A percentile compares a stretch with the other conserved stretches of the same genome.
Conservation (phyloP, 2,888 invertebrate genomes). For the Prenolepis imparis region DNA sequence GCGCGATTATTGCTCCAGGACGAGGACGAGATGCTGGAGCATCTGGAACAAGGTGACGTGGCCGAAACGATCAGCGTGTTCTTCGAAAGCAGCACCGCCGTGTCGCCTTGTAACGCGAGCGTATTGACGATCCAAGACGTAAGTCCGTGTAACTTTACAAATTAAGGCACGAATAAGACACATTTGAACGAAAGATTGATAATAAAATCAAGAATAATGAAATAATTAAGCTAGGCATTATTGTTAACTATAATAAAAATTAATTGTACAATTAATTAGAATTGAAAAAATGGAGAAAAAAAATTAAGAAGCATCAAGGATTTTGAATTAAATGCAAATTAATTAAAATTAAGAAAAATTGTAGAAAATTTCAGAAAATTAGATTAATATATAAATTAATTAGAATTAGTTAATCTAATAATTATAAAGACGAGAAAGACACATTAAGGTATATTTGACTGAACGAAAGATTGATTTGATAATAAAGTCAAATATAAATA, state of each 20-base stretch:
- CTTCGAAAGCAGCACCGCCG: slow-evolving; percentile 89
- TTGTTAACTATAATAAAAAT: neutral
- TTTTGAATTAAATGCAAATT: too few relatives aligned
- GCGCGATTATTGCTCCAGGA: slow-evolving; percentile 92
- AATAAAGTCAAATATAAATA: too few relatives aligned
- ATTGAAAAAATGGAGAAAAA: neutral
- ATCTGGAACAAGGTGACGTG: slow-evolving; percentile 96
- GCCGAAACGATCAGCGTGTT: slow-evolving; percentile 94
- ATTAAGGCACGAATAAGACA: neutral
- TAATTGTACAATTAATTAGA: neutral
- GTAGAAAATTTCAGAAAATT: too few relatives aligned
- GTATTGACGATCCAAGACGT: slow-evolving; percentile 90
- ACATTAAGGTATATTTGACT: too few relatives aligned
- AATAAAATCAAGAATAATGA: neutral
- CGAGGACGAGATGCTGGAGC: slow-evolving; percentile 93
- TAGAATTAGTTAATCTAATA: too few relatives aligned
- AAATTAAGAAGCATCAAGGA: neutral
- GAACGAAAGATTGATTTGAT: too few relatives aligned
- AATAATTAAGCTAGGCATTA: neutral
- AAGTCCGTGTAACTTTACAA: slow-evolving; percentile 19
- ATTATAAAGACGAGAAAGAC: too few relatives aligned
- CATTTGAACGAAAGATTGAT: neutral
- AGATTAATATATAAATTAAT: too few relatives aligned
- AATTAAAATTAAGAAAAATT: neutral
- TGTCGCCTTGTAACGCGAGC: slow-evolving; percentile 90